Base-by-base conservation (phyloP, 2,797 vertebrate genomes). In the Cryptoblepharus egeriae region DNA sequence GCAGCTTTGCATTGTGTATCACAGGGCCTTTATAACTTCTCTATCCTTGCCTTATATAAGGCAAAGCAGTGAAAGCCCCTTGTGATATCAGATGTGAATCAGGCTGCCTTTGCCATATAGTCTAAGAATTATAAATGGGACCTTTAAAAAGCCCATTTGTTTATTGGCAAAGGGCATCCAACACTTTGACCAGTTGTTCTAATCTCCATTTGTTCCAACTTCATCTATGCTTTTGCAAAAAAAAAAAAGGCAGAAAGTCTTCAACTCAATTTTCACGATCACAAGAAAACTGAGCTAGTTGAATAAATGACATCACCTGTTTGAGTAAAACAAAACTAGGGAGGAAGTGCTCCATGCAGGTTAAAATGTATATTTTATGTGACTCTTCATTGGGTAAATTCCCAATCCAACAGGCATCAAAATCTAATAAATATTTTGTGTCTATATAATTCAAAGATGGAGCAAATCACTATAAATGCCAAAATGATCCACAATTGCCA, bases 221-320 rank as follows among this genome's bases (percentile, higher is more conserved):
- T 60, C 67, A 57, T 70, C 61, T 67, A 32, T 85, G 1, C 0
- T 67, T 63, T 58, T 83, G 83, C 75, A 81, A 79, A 84, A 83
- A 63, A 0, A 3, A 87, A 88, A 3, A 87, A 88, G 86, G 77
- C 82, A 87, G 86, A 65, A 63, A 0, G 82, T 79, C 58, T 91
- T 81, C 83, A 65, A 18, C 69, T 82, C 79, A 32, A 77, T 85
- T 92, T 60, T 90, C 88, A 85, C 85, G 87, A 82, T 75, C 77
- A 90, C 81, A 77, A 87, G 85, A 92, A 91, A 89, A 85, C 67
- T 57, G 83, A 61, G 30, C 10, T 55, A 26, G 35, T 7, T 77
- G 58, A 55, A 35, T 64, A 71, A 65, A 49, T 15, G 26, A 63
- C 13, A 68, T 39, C 11, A 77, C 63, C 55, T 81, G 13, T 74